Base-by-base conservation (phyloP, 2,888 invertebrate species). In the Willowsia nigromaculata region DNA sequence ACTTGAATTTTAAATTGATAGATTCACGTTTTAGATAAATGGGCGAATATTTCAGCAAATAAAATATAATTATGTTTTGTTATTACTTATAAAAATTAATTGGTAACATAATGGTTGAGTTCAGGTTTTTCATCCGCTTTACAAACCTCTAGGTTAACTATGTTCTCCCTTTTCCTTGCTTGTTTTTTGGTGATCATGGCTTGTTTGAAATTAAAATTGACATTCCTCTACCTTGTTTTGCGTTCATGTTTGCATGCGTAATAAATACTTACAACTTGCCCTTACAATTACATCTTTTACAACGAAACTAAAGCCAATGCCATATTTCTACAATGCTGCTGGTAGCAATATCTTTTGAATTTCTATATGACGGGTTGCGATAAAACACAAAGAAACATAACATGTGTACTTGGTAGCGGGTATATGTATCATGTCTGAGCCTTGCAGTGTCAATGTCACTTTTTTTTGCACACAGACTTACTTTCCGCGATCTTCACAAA, bases 71-170 rank as follows among this genome's bases (percentile, higher is more conserved):
- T 76, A 62, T n/a, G 27, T 2, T 22, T 68, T 50, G 68, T 47
- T 83, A 68, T 83, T 83, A 83, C 47, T 68, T 83, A 30, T 15
- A 83, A 81, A 81, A 83, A 83, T 65, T 47, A 50, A 83, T 65
- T 43, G 82, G 30, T 62, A 40, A 47, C 47, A 25, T 47, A 25
- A 71, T 43, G n/a, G 71, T 71, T 71, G 11, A 62, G 65, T 82
- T 83, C 71, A 71, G 71, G 83, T 71, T 83, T 53, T 71, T 83
- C n/a, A 27, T 76, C 30, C 33, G 30, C 27, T 22, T 59, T 56
- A 9, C 1, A 43, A 30, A 15, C 9, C 9, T 78, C 78, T 53
- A 4, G 25, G 33, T 18, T 25, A 43, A 5, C 71, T 22, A 13
- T 37, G 6, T 68, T 9, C 33, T 9, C 68, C 5, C 1, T 37